Base-by-base conservation (phyloP, 2,113 vertebrate genomes). In the Calonectris borealis region DNA sequence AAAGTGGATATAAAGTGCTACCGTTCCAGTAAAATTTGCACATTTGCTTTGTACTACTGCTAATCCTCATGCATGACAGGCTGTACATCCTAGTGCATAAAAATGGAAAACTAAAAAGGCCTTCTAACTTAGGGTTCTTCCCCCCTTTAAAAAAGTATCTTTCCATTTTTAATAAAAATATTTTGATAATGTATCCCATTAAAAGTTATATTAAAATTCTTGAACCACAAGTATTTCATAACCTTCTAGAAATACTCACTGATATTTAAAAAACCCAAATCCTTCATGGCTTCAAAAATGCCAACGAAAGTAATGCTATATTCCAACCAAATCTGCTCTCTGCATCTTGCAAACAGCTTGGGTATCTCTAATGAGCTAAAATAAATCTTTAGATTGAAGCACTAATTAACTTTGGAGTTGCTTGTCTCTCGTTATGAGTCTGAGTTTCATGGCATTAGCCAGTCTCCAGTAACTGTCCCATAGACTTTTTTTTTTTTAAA, bases 241-340 rank as follows among this genome's bases (percentile, higher is more conserved):
- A 91, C 87, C 91, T 96, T 94, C 96, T 93, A 94, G 94, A 97
- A 97, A 95, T 60, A 89, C 54, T 87, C 91, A 9, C 3, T 96
- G 96, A 65, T 96, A 97, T 97, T 96, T 97, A 88, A 95, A 94
- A 84, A 5, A 1, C n/a, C 64, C 55, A 93, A 90, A 95, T 73
- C 96, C 82, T 96, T 93, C 90, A 88, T 86, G 92, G 68, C 60
- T 97, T 94, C 92, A 92, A 61, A 97, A 96, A 94, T 94, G 91
- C 91, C 94, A 91, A 70, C 66, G 84, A 83, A 94, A 93, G 87
- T 24, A 90, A 94, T 48, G 84, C 54, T 87, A 17, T 26, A 94
- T 95, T 95, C 93, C 90, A 94, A 95, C 81, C 93, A 96, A 95
- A 94, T 96, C 95, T 97, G 93, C 91, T 96, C 84, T 86, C 58